Evolutionary conservation across 2,113 vertebrate species (phyloP), one percentile per base, ranked within the genome.

Genomic region (Empidonax traillii): DNA sequence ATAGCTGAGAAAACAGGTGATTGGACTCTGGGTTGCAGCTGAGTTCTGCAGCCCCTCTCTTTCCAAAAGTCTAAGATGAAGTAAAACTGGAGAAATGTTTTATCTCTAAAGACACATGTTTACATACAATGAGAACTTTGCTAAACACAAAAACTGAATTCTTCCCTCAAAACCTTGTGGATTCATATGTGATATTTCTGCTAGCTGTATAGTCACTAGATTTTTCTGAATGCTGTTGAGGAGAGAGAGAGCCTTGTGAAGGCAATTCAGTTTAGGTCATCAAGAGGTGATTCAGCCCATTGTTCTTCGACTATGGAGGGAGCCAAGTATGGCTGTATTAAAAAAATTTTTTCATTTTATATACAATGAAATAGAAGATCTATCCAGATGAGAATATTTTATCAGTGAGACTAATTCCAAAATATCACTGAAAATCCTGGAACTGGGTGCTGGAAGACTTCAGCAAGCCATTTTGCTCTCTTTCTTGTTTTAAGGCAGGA

Each of bases 281-380:
- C 15, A 65, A 13, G 10, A 78, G 3, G 35, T 69, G 30, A 39
- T 75, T 83, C 12, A 83, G 14, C 18, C 27, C 27, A 63, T 51
- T 14, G 5, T 86, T 80, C 44, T 35, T 56, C 59, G 47, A 27
- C 15, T 83, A 5, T 52, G 79, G 72, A 67, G 56, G 27, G 9
- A 73, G 5, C 0, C 24, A 73, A 14, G 6, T 49, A 80, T 35
- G 21, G 6, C 4, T 76, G 4, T 12, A 51, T 0, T 2, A 27
- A 81, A 20, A 75, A 85, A 84, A 61, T 9, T 3, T 39, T 51
- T 23, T 47, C 3, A 13, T 41, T 39, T 89, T 44, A 69, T 10
- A 27, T 63, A 10, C 5, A 79, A 25, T n/a, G 21, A 89, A 68
- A 87, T 3, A 68, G 8, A 35, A 90, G 10, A 30, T 44, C 21